These are phyloP conservation scores for Helobdella robusta DNA, from an alignment of 2,888 invertebrate genomes.

Conservation along the genomic window DNA sequence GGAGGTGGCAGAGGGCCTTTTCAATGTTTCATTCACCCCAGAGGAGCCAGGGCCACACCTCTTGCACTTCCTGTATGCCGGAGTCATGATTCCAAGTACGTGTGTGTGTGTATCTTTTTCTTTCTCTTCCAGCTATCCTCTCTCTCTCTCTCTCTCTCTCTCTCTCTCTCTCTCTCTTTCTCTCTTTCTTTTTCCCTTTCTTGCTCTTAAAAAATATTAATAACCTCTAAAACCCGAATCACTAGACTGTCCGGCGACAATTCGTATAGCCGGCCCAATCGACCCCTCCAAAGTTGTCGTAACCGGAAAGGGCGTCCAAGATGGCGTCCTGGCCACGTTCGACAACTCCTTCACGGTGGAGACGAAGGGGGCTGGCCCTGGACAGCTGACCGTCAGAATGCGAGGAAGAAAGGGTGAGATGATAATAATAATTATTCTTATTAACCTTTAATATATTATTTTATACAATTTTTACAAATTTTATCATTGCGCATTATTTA, in stretches of 20 bases:
- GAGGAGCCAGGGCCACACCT: slow-evolving; percentile 89
- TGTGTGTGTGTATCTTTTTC: not conserved
- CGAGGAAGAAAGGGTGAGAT: slow-evolving; percentile 78
- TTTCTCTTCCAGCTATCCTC: too few relatives aligned
- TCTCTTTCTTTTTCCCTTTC: too few relatives aligned
- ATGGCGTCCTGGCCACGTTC: slow-evolving; percentile 92
- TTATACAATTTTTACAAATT: too few relatives aligned
- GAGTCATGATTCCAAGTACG: slow-evolving; percentile 53
- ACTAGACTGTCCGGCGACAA: slow-evolving; percentile 68
- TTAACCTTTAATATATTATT: too few relatives aligned
- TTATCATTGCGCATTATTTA: too few relatives aligned
- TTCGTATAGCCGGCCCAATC: slow-evolving; percentile 85
- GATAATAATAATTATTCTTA: too few relatives aligned
- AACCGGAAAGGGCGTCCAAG: slow-evolving; percentile 94
- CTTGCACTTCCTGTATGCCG: slow-evolving; percentile 73
- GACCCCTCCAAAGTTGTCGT: slow-evolving; percentile 96
- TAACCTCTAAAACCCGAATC: too few relatives aligned
- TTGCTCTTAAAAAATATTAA: too few relatives aligned
- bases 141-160: too few relatives aligned
- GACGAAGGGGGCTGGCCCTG: slow-evolving; percentile 94
- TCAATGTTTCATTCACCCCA: slow-evolving; percentile 78
- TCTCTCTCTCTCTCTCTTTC: too few relatives aligned
- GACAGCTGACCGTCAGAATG: slow-evolving; percentile 92
- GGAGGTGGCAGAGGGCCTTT: slow-evolving; percentile 94
- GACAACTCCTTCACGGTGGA: slow-evolving; percentile 96